Evolutionary conservation across 2,113 vertebrate species (phyloP).

Genomic region (Danionella cerebrum): DNA sequence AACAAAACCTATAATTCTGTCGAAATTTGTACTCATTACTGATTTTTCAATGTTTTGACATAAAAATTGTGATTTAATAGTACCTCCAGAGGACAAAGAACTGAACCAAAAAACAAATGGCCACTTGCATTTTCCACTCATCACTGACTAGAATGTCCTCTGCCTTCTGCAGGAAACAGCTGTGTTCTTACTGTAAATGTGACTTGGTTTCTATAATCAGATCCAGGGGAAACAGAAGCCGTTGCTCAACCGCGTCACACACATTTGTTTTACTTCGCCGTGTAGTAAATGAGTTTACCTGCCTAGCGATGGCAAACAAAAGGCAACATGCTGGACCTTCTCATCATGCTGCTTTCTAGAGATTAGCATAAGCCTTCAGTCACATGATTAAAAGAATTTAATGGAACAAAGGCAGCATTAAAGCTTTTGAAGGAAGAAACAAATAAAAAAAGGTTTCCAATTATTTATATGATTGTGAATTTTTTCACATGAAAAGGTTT

Average conservation of each 20-base stretch:
- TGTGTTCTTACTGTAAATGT: neutral
- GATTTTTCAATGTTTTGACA: too few species aligned
- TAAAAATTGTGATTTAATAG: too few species aligned
- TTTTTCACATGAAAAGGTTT: too few species aligned
- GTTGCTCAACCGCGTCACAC: neutral
- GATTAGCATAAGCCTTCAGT: neutral
- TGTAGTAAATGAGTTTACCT: conserved; percentile 26
- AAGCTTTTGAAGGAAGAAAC: too few species aligned
- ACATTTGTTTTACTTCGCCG: too few species aligned
- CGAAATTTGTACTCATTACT: too few species aligned
- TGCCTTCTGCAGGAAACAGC: neutral
- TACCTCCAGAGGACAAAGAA: neutral
- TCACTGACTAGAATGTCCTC: neutral
- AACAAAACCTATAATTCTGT: too few species aligned
- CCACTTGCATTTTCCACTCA: neutral
- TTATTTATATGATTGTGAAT: too few species aligned
- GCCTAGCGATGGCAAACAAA: conserved; percentile 11
- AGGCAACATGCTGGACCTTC: neutral
- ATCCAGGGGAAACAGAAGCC: neutral
- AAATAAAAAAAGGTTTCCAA: too few species aligned
- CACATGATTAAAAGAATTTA: too few species aligned
- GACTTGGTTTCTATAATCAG: neutral
- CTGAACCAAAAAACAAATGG: neutral
- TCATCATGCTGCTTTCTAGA: conserved; percentile 10
- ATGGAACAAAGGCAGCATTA: too few species aligned